Base-by-base conservation (phyloP, 2,888 invertebrate species). In the Tortrix viridana region DNA sequence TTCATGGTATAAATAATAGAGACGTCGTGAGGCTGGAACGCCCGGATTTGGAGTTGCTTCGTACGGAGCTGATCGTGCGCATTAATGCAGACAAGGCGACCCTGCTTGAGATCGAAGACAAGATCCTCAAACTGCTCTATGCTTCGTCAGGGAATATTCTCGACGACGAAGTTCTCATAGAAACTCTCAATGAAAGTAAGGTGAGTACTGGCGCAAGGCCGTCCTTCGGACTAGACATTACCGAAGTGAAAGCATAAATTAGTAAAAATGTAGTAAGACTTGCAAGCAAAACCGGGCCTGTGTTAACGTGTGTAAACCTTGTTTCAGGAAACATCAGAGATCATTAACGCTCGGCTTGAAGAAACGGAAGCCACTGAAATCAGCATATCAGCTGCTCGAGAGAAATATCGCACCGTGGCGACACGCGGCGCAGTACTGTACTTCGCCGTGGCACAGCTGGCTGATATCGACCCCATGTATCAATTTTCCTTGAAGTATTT, bases 391-490 rank as follows among this genome's bases (percentile, higher is more conserved):
- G 94, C 96, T 1, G 97, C 97, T 0, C 93, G 98, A 46, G 96
- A 98, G 85, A 96, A 95, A 74, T 98, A 98, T 84, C 94, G 97
- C 26, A 94, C 95, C 0, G 96, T 98, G 6, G 97, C 98, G 0
- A 96, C 95, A 0, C 94, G 98, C 68, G 98, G 98, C 0, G 97
- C 98, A 0, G 95, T 97, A 18, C 88, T 98, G 4, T 98, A 97
- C 85, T 98, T 98, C 83, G 97, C 97, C 0, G 97, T 98, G 2
- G 96, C 97, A 0, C 95, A 96, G 78, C 90, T 98, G 18, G 96
- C 97, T 0, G 96, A 97, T 74, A 96, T 98, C 63, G 98, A 98
- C 85, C 97, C 98, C 0, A 98, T 98, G 98, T 98, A 98, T 85
- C 98, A 98, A 86, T 98, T 96, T 87, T 98, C 98, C 0, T 90